Percentiles rank a stretch among this genome's conserved stretches.
phyloP scores from a whole-genome alignment of 2,113 vertebrate genomes.

The Toxotes jaculatrix region DNA sequence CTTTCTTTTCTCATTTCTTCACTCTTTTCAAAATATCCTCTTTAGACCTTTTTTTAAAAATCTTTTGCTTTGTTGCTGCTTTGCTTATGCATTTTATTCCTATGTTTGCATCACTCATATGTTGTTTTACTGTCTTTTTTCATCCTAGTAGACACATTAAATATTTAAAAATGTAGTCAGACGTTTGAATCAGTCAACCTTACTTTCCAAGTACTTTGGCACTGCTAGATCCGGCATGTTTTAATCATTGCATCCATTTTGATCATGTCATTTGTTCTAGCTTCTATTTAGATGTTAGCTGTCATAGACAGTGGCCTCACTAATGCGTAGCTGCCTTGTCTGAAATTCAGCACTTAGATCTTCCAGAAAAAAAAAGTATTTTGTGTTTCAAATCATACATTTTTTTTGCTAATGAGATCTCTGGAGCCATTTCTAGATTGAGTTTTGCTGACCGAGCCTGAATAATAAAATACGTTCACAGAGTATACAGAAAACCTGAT shows the following conservation, averaged over 20 bases:
- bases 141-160: conserved; percentile 6
- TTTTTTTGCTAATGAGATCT: conserved; percentile 1
- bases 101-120: conserved; percentile 52
- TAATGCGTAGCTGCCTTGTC: background rate
- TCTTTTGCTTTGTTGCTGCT: conserved; percentile 48
- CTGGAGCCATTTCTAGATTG: conserved; percentile 42
- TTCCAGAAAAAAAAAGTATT: conserved; percentile 8
- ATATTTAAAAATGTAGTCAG: background rate
- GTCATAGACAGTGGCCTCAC: conserved; percentile 14
- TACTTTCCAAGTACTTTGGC: conserved; percentile 20
- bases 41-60: conserved; percentile 22
- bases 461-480: conserved; percentile 30
- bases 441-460: conserved; percentile 27
- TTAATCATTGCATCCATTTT: conserved; percentile 27
- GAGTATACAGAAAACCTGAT: conserved; percentile 20
- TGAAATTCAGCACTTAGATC: conserved; percentile 21
- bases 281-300: conserved; percentile 24
- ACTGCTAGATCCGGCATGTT: conserved; percentile 45
- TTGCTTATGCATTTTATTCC: conserved; percentile 49
- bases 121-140: conserved; percentile 41
- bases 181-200: background rate
- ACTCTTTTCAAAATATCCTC: conserved; percentile 27
- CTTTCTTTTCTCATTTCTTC: conserved; percentile 37
- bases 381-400: conserved; percentile 1
- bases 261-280: conserved; percentile 5